These are phyloP conservation scores for Bombylius major DNA, from an alignment of 2,888 invertebrate genomes.

Conservation along the genomic window DNA sequence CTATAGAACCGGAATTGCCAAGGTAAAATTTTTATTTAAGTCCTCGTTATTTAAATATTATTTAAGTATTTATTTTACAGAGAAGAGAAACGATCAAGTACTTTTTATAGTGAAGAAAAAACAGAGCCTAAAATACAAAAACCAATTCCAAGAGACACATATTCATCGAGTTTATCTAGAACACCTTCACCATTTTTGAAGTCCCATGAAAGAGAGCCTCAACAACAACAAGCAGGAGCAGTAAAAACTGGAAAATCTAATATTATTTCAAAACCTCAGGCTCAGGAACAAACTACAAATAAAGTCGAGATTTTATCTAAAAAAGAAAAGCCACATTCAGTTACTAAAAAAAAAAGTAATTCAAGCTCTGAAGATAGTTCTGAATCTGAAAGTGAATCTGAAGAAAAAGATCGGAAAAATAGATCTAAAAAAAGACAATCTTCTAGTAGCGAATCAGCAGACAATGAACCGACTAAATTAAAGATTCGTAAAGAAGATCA, in stretches of 20 bases:
- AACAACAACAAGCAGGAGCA: slow-evolving; percentile 16
- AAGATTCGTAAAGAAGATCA: not conserved
- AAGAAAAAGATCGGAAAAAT: slow-evolving; percentile 38
- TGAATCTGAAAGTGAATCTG: slow-evolving; percentile 31
- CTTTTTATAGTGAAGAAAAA: slow-evolving; percentile 17
- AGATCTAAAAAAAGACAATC: slow-evolving; percentile 27
- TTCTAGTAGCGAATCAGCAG: slow-evolving; percentile 37
- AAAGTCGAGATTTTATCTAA: slow-evolving; percentile 14
- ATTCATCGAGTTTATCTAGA: slow-evolving; percentile 66
- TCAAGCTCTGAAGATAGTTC: slow-evolving; percentile 28
- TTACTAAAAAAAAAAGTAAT: slow-evolving; percentile 36
- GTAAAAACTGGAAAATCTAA: slow-evolving; percentile 12
- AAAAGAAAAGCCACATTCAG: slow-evolving; percentile 9
- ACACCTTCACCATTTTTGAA: slow-evolving; percentile 76
- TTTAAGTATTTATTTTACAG: not conserved
- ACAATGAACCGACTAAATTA: slow-evolving; percentile 28
- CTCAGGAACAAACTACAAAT: slow-evolving; percentile 3
- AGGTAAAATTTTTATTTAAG: too few relatives aligned
- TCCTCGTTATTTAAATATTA: too few relatives aligned
- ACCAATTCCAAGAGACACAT: slow-evolving; percentile 33
- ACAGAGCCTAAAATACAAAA: slow-evolving; percentile 19
- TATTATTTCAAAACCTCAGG: slow-evolving; percentile 2
- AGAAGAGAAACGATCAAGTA: slow-evolving; percentile 8
- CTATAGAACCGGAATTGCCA: not conserved
- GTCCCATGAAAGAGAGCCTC: slow-evolving; percentile 32